Evolutionary conservation across 2,113 vertebrate species (phyloP).

Genomic region (Danio rerio): DNA sequence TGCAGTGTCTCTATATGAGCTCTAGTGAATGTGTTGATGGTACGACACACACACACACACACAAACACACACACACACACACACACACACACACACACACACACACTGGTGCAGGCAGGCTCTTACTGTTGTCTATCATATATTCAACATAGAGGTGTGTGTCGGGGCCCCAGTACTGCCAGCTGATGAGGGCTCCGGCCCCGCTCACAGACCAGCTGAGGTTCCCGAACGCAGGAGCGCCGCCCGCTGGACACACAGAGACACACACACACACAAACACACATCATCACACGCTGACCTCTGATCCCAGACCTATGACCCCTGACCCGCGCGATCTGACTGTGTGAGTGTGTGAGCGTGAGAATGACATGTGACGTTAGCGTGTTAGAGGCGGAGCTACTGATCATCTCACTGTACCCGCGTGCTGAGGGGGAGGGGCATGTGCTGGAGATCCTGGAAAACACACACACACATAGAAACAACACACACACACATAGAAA

Average conservation of each 20-base stretch:
- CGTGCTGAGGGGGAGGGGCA: slow-evolving; percentile 76
- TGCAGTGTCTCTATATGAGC: slow-evolving; percentile 18
- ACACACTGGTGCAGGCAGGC: slow-evolving; percentile 66
- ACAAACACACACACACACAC: slow-evolving; percentile 40
- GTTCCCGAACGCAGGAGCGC: slow-evolving; percentile 85
- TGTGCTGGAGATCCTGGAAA: slow-evolving; percentile 75
- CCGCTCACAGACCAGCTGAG: slow-evolving; percentile 82
- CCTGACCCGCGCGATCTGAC: no score
- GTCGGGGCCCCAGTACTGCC: slow-evolving; percentile 93
- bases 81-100: no score
- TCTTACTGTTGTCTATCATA: slow-evolving; percentile 92
- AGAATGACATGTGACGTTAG: slow-evolving; percentile 1
- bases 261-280: slow-evolving; percentile 39
- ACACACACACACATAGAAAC: slow-evolving; percentile 69
- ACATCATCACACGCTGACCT: slow-evolving; percentile 46
- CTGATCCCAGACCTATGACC: background rate
- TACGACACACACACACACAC: no score
- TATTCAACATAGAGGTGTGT: slow-evolving; percentile 92
- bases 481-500: no score
- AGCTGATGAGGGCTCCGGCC: slow-evolving; percentile 89
- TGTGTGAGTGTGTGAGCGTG: background rate
- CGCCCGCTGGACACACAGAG: slow-evolving; percentile 80
- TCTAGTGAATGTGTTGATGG: background rate
- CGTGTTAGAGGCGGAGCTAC: slow-evolving; percentile 40
- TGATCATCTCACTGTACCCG: slow-evolving; percentile 74